Base-by-base conservation (phyloP, 2,888 invertebrate genomes). In the Caenorhabditis afra region DNA sequence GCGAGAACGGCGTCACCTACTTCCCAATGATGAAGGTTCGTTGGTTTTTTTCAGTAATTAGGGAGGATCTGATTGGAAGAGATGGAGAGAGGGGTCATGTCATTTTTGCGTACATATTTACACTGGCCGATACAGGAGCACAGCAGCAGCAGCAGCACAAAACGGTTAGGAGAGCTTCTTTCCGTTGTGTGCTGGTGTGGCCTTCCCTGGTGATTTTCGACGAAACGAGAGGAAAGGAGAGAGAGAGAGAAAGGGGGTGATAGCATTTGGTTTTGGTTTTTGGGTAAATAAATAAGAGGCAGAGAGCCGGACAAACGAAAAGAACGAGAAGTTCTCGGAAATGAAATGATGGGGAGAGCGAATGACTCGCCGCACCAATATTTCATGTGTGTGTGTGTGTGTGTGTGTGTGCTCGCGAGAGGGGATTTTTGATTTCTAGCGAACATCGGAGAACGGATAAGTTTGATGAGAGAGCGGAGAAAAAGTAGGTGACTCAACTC, bases 21-120 rank as follows among this genome's bases (percentile, higher is more conserved):
- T 90, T 87, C 75, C 89, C 89, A 12, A 88, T 88, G 87, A 79
- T 89, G 67, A 89, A 89, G 83, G 88, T 29, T 29, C 29, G 29
- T 29, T 29, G 7, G 29, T 29, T 29, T 29, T 29, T 29, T 53
- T 47, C 59, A 66, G 7, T 29, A 29, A 29, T 29, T 7, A 29
- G n/a, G n/a, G n/a, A n/a, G 7, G 29, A 29, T 65, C 64, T 57
- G 50, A 66, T 62, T 23, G 64, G 52, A 23, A 59, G 44, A 20
- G 39, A 59, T 44, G 5, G 18, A n/a, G n/a, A 16, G 41, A 50
- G 35, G 45, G 58, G 41, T 55, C 58, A 64, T 66, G 71, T 66
- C 71, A 62, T 78, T 66, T 62, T 70, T 62, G 70, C 45, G 70
- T 70, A 62, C 61, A 70, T 70, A 70, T 70, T 70, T 70, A 62